phyloP scores from a whole-genome alignment of 2,888 invertebrate genomes.

The Idaea aversata region DNA sequence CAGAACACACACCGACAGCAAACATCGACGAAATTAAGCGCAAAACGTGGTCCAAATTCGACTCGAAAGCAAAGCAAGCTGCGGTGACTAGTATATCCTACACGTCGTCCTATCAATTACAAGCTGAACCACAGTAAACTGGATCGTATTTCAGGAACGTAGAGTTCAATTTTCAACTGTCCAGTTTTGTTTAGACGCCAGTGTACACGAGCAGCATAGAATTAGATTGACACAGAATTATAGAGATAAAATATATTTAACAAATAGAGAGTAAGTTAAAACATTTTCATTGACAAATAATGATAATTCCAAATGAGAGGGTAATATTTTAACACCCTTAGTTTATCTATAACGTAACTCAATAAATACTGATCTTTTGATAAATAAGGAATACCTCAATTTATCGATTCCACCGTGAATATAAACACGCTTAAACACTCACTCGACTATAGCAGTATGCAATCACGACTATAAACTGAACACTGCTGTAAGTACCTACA shows the following conservation, averaged over 20 bases:
- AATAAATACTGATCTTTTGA: too few species aligned
- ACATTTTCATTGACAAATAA: too few species aligned
- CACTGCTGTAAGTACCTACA: too few species aligned
- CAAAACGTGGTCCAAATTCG: slow-evolving; percentile 19
- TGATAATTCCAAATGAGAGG: too few species aligned
- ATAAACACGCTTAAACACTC: too few species aligned
- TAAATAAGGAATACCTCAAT: too few species aligned
- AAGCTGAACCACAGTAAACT: slow-evolving; percentile 5
- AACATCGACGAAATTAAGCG: slow-evolving; percentile 23
- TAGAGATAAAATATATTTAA: neutral
- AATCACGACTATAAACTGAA: too few species aligned
- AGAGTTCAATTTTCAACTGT: neutral
- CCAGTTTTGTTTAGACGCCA: slow-evolving; percentile 1
- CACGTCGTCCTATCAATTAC: slow-evolving; percentile 25
- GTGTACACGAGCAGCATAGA: slow-evolving; percentile 6
- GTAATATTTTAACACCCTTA: too few species aligned
- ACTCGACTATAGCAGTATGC: too few species aligned
- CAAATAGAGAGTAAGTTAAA: too few species aligned
- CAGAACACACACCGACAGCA: slow-evolving; percentile 17
- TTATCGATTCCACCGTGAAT: too few species aligned
- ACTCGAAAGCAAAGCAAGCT: slow-evolving; percentile 30
- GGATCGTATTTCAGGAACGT: neutral
- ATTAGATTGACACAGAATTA: slow-evolving; percentile 21
- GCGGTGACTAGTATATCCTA: slow-evolving; percentile 21
- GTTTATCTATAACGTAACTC: too few species aligned